Evolutionary conservation across 2,113 vertebrate species (phyloP).

Genomic region (Scophthalmus maximus): DNA sequence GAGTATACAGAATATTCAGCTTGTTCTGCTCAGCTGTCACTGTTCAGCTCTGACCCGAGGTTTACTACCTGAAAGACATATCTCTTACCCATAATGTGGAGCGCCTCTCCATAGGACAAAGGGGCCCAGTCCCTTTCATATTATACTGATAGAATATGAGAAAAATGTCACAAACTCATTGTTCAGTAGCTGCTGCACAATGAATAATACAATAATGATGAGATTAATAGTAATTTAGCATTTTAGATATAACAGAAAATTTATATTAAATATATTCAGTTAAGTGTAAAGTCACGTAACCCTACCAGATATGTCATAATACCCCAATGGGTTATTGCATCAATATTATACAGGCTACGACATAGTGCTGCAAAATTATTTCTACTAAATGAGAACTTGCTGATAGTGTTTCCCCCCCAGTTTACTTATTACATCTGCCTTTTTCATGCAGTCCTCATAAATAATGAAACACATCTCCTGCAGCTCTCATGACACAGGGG

Average conservation of each 20-base stretch:
- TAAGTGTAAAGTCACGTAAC: not conserved
- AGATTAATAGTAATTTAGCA: not conserved
- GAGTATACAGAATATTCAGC: not conserved
- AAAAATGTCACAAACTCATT: too few relatives aligned
- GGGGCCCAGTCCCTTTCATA: too few relatives aligned
- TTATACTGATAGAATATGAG: too few relatives aligned
- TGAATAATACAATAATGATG: too few relatives aligned
- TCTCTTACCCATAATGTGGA: too few relatives aligned
- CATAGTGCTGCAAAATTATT: not conserved
- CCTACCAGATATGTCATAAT: not conserved
- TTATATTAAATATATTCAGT: not conserved
- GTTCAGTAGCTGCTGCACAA: too few relatives aligned
- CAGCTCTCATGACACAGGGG: not conserved
- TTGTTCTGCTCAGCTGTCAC: too few relatives aligned
- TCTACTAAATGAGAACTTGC: not conserved
- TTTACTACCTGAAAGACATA: too few relatives aligned
- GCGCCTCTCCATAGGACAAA: too few relatives aligned
- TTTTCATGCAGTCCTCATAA: conserved; percentile 1
- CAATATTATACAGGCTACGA: not conserved
- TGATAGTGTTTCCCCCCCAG: not conserved
- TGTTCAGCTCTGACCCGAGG: too few relatives aligned
- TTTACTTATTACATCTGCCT: not conserved
- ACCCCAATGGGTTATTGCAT: not conserved
- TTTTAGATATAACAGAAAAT: not conserved
- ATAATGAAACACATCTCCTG: not conserved